Evolutionary conservation across 2,113 vertebrate species (phyloP), one percentile per base, ranked within the genome.

Genomic region (Sorex araneus): DNA sequence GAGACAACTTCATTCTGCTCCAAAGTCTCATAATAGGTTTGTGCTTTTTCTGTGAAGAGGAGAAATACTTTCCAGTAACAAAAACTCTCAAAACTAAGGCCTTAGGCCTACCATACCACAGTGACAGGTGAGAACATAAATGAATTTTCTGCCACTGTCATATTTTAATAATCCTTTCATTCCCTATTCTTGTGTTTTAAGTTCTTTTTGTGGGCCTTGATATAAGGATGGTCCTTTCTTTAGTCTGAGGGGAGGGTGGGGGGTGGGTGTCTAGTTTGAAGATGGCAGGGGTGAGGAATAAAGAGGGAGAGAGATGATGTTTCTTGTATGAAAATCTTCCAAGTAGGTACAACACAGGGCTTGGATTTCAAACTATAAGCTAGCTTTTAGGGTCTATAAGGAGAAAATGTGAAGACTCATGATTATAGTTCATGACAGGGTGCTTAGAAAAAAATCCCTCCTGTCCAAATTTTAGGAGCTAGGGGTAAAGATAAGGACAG

Each of bases 21-120:
- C 0, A 98, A 98, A 80, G 99, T 99, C 96, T 99, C 99, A 97
- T 99, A 99, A 96, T 99, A 99, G 3, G 98, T 98, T 98, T 99
- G 99, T 96, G 99, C 98, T 98, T 99, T 99, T 98, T 99, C 99
- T 99, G 97, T 89, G 96, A 97, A 92, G 11, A 96, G 78, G 5
- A 95, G 71, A 91, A 91, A 86, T 84, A 45, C 25, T 47, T 91
- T 27, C 80, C 76, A 67, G 43, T 86, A 81, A 86, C 82, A 91
- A 90, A 34, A 34, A 66, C 57, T 90, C 34, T 82, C 71, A 47
- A 86, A 76, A 60, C 0, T 1, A 5, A 92, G 23, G 34, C 28
- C 40, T 40, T 40, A 40, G 3, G 40, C 40, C 40, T 40, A 40
- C 34, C 36, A 40, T 21, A 34, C 84, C 60, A 73, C n/a, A 27